A percentile compares a stretch with the other conserved stretches of the same genome.
These are phyloP conservation scores for Tautogolabrus adspersus DNA, from an alignment of 2,113 vertebrate species.

Conservation along the genomic window DNA sequence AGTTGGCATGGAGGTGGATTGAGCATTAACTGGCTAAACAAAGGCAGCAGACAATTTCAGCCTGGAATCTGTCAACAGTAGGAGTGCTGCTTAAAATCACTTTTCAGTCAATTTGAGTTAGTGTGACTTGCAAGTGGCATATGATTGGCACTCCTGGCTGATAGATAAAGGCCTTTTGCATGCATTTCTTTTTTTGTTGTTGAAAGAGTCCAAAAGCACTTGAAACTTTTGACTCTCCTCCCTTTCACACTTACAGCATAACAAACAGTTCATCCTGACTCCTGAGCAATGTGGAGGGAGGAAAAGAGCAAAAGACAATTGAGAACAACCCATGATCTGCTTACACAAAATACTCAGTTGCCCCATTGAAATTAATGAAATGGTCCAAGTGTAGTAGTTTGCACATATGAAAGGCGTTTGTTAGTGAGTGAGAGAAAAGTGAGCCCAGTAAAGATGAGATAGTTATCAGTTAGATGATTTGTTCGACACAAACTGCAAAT, in stretches of 20 bases:
- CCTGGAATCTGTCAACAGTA: conserved; percentile 24
- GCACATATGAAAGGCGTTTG: background rate
- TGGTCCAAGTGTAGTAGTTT: background rate
- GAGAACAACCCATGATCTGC: conserved; percentile 33
- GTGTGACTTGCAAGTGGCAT: conserved; percentile 6
- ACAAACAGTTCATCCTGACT: conserved; percentile 80
- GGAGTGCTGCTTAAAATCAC: conserved; percentile 34
- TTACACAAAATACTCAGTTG: conserved; percentile 3
- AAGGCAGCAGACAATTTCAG: conserved; percentile 34
- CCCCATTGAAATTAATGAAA: conserved; percentile 7
- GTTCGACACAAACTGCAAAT: conserved; percentile 21
- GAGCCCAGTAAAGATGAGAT: background rate
- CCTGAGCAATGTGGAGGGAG: conserved; percentile 57
- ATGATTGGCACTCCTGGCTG: conserved; percentile 16
- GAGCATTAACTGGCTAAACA: background rate
- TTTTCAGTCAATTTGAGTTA: conserved; percentile 3
- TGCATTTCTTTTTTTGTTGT: conserved; percentile 23
- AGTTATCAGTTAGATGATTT: conserved; percentile 4
- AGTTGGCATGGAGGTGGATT: conserved; percentile 26
- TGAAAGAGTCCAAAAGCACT: conserved; percentile 27
- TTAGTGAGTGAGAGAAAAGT: conserved; percentile 44
- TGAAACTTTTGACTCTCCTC: conserved; percentile 28
- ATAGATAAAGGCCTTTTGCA: conserved; percentile 24
- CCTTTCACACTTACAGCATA: conserved; percentile 75
- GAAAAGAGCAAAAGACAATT: conserved; percentile 43